A percentile compares a stretch with the other conserved stretches of the same genome.
Evolutionary conservation across 2,797 vertebrate species (phyloP).

Genomic region (Aselliscus stoliczkanus): DNA sequence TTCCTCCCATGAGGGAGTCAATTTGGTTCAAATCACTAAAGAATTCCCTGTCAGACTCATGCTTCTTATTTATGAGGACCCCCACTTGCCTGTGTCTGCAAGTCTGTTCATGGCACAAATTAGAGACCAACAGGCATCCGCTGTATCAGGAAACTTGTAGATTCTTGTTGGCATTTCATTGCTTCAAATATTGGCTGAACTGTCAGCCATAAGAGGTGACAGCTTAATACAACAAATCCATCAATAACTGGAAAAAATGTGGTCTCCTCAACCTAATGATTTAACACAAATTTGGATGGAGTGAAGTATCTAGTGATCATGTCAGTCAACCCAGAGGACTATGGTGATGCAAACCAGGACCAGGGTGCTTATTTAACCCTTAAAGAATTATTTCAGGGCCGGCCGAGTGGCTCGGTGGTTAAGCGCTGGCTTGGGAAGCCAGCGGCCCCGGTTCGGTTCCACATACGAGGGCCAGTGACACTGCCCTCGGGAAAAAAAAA

Average conservation of each 20-base stretch:
- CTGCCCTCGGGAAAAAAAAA: too few species aligned
- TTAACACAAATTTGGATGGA: neutral
- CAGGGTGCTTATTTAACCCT: neutral
- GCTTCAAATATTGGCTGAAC: neutral
- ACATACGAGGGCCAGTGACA: too few species aligned
- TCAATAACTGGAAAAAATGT: neutral
- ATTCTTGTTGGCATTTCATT: neutral
- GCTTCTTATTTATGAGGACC: neutral
- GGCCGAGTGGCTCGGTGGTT: too few species aligned
- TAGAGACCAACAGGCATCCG: neutral
- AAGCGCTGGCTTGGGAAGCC: too few species aligned
- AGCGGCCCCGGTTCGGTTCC: too few species aligned
- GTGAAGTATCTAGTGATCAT: neutral
- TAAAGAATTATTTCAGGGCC: neutral
- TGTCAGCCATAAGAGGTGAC: neutral
- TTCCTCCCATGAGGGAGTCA: neutral
- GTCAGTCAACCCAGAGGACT: neutral
- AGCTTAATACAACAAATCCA: neutral
- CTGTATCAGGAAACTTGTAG: neutral
- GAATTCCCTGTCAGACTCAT: neutral
- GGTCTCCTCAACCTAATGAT: neutral
- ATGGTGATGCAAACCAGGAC: neutral
- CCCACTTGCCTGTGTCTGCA: neutral
- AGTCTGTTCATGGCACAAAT: neutral
- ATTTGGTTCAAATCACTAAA: neutral